Conservation (phyloP, 2,113 vertebrate genomes). For the Odontesthes bonariensis region DNA sequence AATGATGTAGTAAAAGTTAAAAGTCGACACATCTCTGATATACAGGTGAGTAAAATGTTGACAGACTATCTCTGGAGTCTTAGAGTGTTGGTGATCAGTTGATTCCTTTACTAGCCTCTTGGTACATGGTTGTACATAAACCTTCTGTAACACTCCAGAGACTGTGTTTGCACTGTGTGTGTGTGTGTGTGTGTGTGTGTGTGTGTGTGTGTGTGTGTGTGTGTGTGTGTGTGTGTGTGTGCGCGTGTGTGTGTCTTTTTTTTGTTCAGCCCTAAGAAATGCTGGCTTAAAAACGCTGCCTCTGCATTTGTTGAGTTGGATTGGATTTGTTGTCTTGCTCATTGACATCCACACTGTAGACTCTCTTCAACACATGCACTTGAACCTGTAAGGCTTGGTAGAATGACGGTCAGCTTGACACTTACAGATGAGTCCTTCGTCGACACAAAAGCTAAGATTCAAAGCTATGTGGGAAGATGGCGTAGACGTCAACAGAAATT, state of each 20-base stretch:
- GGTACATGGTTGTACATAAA: neutral
- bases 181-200: no score
- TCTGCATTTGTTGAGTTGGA: no score
- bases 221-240: no score
- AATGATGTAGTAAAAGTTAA: neutral
- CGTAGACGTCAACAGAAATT: neutral
- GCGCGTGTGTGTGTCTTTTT: no score
- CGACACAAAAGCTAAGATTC: neutral
- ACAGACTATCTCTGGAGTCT: neutral
- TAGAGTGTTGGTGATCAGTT: neutral
- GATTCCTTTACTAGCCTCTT: neutral
- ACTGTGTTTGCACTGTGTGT: no score
- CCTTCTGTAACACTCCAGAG: no score
- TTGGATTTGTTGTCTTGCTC: neutral
- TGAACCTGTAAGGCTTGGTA: neutral
- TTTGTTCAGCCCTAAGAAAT: no score
- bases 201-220: no score
- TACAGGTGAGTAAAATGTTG: neutral
- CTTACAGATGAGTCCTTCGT: neutral
- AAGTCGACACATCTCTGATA: neutral
- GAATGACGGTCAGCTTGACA: neutral
- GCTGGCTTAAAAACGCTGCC: no score
- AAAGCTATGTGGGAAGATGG: neutral
- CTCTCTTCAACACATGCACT: constrained; percentile 9
- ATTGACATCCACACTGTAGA: neutral